These are phyloP conservation scores for Trichoplax adhaerens DNA, from an alignment of 37 sponge, comb jelly and placozoan genomes.

Conservation along the genomic window DNA sequence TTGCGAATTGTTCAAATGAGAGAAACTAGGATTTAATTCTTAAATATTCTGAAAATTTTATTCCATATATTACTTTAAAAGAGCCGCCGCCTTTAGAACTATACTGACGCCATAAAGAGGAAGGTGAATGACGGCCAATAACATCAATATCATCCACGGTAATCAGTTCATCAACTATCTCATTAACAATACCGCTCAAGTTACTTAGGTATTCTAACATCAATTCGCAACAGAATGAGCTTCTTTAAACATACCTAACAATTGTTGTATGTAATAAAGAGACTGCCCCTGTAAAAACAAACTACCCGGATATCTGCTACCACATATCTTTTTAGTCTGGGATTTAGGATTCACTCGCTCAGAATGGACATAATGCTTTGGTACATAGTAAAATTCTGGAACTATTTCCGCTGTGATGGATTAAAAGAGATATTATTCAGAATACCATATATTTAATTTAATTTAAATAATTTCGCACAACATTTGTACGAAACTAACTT, in stretches of 20 bases:
- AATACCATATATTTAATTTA: no score
- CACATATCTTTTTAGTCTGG: no score
- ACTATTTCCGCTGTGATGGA: slow-evolving; percentile 12
- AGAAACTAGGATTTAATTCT: not conserved
- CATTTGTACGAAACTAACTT: no score
- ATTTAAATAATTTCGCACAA: no score
- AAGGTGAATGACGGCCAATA: slow-evolving; percentile 34
- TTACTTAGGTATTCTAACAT: not conserved
- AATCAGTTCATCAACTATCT: slow-evolving; percentile 34
- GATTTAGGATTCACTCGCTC: no score
- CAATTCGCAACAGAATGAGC: not conserved
- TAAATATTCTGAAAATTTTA: slow-evolving; percentile 4
- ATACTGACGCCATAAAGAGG: not conserved
- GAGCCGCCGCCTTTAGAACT: no score
- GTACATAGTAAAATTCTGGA: slow-evolving; percentile 41
- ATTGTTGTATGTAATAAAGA: slow-evolving; percentile 36
- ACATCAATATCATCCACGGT: slow-evolving; percentile 45
- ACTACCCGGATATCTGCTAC: not conserved
- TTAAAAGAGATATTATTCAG: no score
- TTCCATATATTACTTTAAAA: slow-evolving; percentile 9
- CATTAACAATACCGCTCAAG: no score
- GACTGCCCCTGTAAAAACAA: slow-evolving; percentile 63
- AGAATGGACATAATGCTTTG: slow-evolving; percentile 4
- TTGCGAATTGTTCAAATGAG: slow-evolving; percentile 3
- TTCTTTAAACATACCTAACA: slow-evolving; percentile 30